phyloP scores from a whole-genome alignment of 2,797 vertebrate genomes.

The Syngnathus rostellatus region DNA sequence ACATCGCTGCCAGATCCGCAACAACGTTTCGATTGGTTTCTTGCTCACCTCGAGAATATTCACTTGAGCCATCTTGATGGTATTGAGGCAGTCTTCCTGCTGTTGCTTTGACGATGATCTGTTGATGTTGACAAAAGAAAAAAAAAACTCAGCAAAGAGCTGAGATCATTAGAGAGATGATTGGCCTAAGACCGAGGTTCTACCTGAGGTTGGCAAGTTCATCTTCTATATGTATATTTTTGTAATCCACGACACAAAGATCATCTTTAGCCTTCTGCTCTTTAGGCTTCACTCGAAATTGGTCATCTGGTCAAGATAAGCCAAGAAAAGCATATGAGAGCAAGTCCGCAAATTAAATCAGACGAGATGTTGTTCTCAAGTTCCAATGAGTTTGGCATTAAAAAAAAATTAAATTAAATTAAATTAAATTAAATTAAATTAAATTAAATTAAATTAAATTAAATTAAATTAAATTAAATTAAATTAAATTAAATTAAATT shows the following conservation, averaged over 20 bases:
- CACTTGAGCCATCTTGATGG: conserved; percentile 74
- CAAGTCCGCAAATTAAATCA: not conserved
- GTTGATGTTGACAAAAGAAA: not conserved
- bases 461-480: too few relatives aligned
- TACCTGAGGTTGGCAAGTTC: conserved; percentile 83
- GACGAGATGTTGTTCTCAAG: too few relatives aligned
- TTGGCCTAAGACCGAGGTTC: not conserved
- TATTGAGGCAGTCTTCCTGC: conserved; percentile 78
- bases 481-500: too few relatives aligned
- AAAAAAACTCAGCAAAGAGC: not conserved
- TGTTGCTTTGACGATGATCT: conserved; percentile 88
- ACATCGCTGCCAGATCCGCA: conserved; percentile 73
- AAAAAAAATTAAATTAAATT: too few relatives aligned
- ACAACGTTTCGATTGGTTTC: conserved; percentile 55
- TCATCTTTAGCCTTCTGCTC: conserved; percentile 74
- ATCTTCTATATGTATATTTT: conserved; percentile 77
- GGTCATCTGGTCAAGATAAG: conserved; percentile 67
- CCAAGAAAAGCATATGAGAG: not conserved
- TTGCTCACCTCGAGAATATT: conserved; percentile 75
- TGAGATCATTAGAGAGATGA: not conserved
- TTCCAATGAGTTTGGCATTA: too few relatives aligned
- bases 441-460: too few relatives aligned
- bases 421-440: too few relatives aligned
- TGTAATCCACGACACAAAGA: conserved; percentile 73
- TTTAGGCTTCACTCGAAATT: conserved; percentile 77